Evolutionary conservation across 2,113 vertebrate genomes (phyloP).

Genomic region (Pterophyllum scalare): DNA sequence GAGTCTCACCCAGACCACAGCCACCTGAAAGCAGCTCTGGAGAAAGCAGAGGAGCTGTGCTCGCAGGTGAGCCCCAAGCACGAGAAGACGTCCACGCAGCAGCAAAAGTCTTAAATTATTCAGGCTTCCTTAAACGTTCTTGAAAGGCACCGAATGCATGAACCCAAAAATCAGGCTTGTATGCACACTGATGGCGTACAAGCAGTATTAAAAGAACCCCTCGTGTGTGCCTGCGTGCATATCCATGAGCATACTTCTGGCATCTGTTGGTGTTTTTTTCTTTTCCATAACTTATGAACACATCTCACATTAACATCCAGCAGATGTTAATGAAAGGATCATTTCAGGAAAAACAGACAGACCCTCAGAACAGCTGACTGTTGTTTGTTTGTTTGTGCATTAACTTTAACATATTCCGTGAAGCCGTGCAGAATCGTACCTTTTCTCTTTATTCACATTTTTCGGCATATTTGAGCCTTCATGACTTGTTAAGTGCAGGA

Average conservation of each 20-base stretch:
- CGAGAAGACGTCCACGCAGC: neutral
- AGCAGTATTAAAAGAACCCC: neutral
- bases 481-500: fast-evolving
- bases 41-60: constrained; percentile 97
- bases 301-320: neutral
- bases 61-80: constrained; percentile 82
- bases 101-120: neutral
- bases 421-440: too few species aligned
- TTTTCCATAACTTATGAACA: too few species aligned
- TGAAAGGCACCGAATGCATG: fast-evolving
- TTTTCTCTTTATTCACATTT: too few species aligned
- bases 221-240: neutral
- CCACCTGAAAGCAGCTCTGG: constrained; percentile 93
- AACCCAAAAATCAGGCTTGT: fast-evolving
- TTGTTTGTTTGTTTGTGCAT: too few species aligned
- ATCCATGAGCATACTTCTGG: neutral
- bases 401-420: too few species aligned
- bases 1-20: constrained; percentile 96
- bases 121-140: too few species aligned
- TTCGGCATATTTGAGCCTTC: neutral
- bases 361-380: too few species aligned
- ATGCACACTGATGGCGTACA: too few species aligned
- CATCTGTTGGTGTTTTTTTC: neutral
- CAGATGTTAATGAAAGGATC: neutral
- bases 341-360: too few species aligned